phyloP scores from a whole-genome alignment of 1,140 invertebrate species.

The Cyclina sinensis region DNA sequence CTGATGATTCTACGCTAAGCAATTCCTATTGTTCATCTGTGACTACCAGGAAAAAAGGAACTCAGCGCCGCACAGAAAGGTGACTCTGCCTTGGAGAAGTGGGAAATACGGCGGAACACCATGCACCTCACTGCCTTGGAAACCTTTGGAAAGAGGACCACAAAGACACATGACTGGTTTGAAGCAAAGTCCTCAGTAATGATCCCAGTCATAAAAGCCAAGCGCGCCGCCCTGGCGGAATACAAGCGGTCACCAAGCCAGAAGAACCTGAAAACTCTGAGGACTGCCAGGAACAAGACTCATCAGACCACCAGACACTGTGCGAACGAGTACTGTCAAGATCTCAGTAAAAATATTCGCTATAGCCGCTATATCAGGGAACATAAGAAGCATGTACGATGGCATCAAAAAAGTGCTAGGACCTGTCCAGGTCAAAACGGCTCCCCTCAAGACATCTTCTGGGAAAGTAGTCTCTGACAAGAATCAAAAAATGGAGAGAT shows the following conservation, averaged over 20 bases:
- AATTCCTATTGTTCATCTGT: no score
- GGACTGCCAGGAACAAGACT: neutral
- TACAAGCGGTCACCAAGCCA: conserved; percentile 6
- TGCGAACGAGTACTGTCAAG: conserved; percentile 33
- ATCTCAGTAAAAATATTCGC: conserved; percentile 13
- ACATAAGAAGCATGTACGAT: conserved; percentile 35
- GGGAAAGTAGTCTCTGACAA: conserved; percentile 56
- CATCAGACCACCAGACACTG: neutral
- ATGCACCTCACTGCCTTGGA: neutral
- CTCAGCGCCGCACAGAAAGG: no score
- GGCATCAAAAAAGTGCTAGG: conserved; percentile 60
- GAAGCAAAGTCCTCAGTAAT: neutral
- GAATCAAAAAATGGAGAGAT: conserved; percentile 57
- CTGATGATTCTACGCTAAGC: no score
- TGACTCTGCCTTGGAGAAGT: no score
- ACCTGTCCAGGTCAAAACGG: neutral
- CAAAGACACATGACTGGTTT: conserved; percentile 4
- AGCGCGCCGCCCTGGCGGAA: neutral
- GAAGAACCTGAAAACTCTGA: conserved; percentile 7
- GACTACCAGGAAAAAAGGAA: no score
- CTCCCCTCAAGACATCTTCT: conserved; percentile 15
- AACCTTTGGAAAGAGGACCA: conserved; percentile 36
- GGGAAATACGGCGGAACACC: neutral
- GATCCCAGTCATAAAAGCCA: neutral
- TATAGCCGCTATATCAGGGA: neutral